A percentile compares a stretch with the other conserved stretches of the same genome.
Conservation (phyloP, 2,888 invertebrate species). For the Thymelicus acteon region DNA sequence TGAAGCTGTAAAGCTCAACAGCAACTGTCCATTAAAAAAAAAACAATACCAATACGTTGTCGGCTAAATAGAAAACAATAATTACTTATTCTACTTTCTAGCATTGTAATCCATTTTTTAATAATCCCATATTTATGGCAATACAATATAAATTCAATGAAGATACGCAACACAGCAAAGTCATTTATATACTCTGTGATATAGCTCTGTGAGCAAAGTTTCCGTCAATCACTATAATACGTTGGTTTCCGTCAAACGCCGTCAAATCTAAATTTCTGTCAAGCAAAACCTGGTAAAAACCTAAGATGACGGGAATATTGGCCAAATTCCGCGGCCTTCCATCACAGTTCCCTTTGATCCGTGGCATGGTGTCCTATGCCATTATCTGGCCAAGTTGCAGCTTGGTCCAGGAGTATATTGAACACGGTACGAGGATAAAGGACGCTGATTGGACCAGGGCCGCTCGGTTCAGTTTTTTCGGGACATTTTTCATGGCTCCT, state of each 20-base stretch:
- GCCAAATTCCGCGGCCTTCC: conserved; percentile 75
- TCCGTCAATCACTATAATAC: too few relatives aligned
- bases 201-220: too few relatives aligned
- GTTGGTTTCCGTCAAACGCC: background rate
- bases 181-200: too few relatives aligned
- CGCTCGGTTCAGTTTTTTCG: conserved; percentile 89
- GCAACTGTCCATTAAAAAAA: too few relatives aligned
- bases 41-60: too few relatives aligned
- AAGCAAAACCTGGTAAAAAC: background rate
- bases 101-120: too few relatives aligned
- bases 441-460: conserved; percentile 85
- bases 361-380: conserved; percentile 89
- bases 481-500: conserved; percentile 91
- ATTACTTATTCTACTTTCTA: too few relatives aligned
- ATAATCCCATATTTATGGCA: background rate
- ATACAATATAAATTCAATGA: background rate
- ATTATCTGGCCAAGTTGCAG: conserved; percentile 90
- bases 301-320: conserved; percentile 63
- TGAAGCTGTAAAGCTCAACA: too few relatives aligned
- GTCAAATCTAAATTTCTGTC: conserved; percentile 9
- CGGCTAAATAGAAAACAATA: too few relatives aligned
- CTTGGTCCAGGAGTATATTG: conserved; percentile 86
- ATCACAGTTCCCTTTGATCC: conserved; percentile 70
- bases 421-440: conserved; percentile 55
- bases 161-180: background rate